Evolutionary conservation across 2,113 vertebrate genomes (phyloP), one percentile per base, ranked within the genome.

Genomic region (Vulpes vulpes): DNA sequence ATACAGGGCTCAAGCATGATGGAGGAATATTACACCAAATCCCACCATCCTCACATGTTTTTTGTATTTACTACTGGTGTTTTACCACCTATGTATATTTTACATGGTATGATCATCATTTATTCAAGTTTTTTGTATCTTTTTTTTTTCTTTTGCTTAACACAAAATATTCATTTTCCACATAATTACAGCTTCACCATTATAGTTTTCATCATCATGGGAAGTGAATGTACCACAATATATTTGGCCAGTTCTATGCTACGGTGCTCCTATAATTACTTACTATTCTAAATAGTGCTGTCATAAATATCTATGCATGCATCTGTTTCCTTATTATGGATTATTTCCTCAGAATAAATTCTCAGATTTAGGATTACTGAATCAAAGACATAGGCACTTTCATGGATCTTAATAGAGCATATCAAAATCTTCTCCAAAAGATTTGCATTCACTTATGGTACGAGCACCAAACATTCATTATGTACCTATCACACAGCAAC

Each of bases 301-400:
- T 15, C 38, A 79, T 15, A 93, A 67, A 82, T 22, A 55, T n/a
- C 69, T 55, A 9, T n/a, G 14, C n/a, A 16, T 43, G 15, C 1
- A 32, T 59, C n/a, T 73, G 30, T 93, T 43, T 88, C 25, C n/a
- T 43, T 83, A 25, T 88, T 73, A 86, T 86, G 71, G 35, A 38
- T 51, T 59, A 89, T 79, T 89, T 94, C 78, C n/a, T 97, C 3
- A 49, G 53, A 81, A 82, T 60, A 60, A 85, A 60, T 59, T 11
- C 7, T 83, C 32, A 67, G 55, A 64, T 64, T 32, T 89, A 80
- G 30, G n/a, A 64, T 67, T 30, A 55, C 69, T 5, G 30, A 88
- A 11, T 89, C 38, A 67, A 87, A 35, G 16, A 60, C 25, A 11
- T 5, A 60, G 30, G 20, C 5, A 25, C n/a, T 85, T 93, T 53